Base-by-base conservation (phyloP, 2,113 vertebrate species). In the Aldabrachelys gigantea region DNA sequence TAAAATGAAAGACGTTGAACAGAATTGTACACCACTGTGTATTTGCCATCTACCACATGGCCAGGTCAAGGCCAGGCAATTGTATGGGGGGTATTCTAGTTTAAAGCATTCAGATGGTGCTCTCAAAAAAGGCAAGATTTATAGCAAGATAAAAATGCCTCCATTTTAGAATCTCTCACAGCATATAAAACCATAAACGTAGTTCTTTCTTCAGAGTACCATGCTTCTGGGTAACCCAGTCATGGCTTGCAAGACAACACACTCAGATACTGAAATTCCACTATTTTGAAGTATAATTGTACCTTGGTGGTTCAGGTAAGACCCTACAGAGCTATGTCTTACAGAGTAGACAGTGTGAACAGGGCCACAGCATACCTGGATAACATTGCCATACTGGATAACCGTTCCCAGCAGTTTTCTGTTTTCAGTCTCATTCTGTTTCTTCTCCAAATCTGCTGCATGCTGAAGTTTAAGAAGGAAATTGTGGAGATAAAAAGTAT, bases 351-450 rank as follows among this genome's bases (percentile, higher is more conserved):
- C 29, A 10, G 27, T 1, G 14, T 44, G 35, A 44, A 4, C 14
- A 41, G 56, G 10, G 44, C 8, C 6, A 47, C 10, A 69, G 47
- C 97, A 90, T 85, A 99, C 99, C 99, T 99, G 99, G 97, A 99
- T 99, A 89, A 99, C 99, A 38, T 99, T 99, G 97, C 99, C 99
- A 11, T 99, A 99, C 96, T 99, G 99, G 96, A 99, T 99, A 87
- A 99, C 98, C 0, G 99, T 99, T 89, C 99, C 99, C 96, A 99
- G 98, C 92, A 99, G 96, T 96, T 99, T 99, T 88, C 99, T 98
- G 98, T 99, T 99, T 85, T 99, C 99, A 1, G 99, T 99, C 95
- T 99, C 99, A 0, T 99, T 99, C 95, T 99, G 99, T 90, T 99
- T 99, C 98, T 99, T 99, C 89, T 99, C 99, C 97, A 99, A 94